These are phyloP conservation scores for Cichladusa arquata DNA, from an alignment of 2,113 vertebrate genomes.

Conservation along the genomic window DNA sequence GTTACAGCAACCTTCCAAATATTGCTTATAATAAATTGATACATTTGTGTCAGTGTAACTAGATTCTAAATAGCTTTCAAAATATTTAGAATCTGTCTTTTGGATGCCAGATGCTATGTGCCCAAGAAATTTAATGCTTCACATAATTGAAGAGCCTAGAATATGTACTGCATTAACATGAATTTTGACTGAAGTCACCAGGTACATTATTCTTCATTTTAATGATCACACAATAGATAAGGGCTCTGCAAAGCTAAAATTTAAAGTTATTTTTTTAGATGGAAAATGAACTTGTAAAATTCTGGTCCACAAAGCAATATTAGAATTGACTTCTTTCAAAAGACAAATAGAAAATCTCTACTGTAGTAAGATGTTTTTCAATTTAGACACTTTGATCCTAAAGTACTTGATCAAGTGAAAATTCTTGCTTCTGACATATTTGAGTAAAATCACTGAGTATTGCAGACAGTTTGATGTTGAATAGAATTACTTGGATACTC, in stretches of 20 bases:
- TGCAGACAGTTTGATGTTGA: not conserved
- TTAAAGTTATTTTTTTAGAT: constrained; percentile 33
- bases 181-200: constrained; percentile 42
- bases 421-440: not conserved
- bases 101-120: not conserved
- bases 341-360: constrained; percentile 16
- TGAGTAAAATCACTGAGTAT: not conserved
- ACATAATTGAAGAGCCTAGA: constrained; percentile 27
- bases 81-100: constrained; percentile 45
- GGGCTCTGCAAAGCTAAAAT: not conserved
- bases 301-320: constrained; percentile 16
- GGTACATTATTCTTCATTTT: constrained; percentile 5
- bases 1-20: not conserved
- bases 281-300: constrained; percentile 51
- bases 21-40: constrained; percentile 27
- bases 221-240: constrained; percentile 8
- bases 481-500: not conserved
- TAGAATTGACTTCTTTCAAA: constrained; percentile 1
- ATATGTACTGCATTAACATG: constrained; percentile 26
- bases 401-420: not conserved
- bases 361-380: not conserved
- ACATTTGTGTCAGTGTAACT: not conserved
- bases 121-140: not conserved
- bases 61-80: constrained; percentile 25
- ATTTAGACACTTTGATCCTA: not conserved